Base-by-base conservation (phyloP, 30 jellyfish, hydroid and myxozoan genomes). In the Rhopilema esculentum region DNA sequence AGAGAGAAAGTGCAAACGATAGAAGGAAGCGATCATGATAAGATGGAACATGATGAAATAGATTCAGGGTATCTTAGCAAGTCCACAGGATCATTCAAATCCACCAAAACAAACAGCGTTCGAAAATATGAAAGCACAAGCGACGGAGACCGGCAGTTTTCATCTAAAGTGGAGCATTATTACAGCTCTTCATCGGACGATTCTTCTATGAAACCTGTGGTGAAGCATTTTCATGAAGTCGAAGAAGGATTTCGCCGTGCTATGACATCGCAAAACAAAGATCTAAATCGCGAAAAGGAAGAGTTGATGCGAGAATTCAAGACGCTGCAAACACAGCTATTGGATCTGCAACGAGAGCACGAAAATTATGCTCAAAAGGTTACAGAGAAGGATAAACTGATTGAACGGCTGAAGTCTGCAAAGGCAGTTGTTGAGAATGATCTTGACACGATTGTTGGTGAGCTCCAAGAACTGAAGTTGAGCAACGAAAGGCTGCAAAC, bases 281-380 rank as follows among this genome's bases (percentile, higher is more conserved):
- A 85, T 28, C 71, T 94, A 1, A 78, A 82, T 53, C 92, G 85
- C 27, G 99, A 94, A 80, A 94, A 94, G 67, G 99, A 94, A 66
- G 97, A 84, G 73, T 87, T 94, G 83, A 84, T 94, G 99, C 71
- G 91, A 63, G 97, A 94, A 50, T 94, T 94, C 90, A 89, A 86
- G 80, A 87, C 72, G 62, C 89, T 94, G 81, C 97, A 89, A 32
- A 28, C 91, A 1, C 96, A 89, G 78, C 80, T 94, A 86, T 50
- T 83, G 66, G 97, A 94, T 66, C 57, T 89, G 65, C 95, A 85
- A 50, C 92, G 99, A 63, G 95, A 90, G 61, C 99, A 94, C 65
- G 99, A 94, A 40, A 83, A 82, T 17, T 94, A 84, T 77, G 90
- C 97, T 31, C 96, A 92, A 66, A 94, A 85, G 67, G 90, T 85